These are phyloP conservation scores for Zaprionus obscuricornis DNA, from an alignment of 2,888 invertebrate genomes.

Conservation along the genomic window DNA sequence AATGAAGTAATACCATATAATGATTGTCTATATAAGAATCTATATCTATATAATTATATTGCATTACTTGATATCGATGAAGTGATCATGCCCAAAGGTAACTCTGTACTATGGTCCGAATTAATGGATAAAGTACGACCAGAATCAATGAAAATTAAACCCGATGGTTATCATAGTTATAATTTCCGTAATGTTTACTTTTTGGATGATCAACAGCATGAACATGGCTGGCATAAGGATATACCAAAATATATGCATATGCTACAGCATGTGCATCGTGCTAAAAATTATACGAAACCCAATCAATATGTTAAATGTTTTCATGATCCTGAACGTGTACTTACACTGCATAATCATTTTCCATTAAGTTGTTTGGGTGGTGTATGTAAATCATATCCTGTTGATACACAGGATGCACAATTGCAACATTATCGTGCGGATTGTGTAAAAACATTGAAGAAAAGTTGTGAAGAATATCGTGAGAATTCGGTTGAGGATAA, in stretches of 20 bases:
- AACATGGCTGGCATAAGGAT: constrained; percentile 90
- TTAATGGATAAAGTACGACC: constrained; percentile 89
- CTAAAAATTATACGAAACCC: constrained; percentile 95
- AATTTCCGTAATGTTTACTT: constrained; percentile 97
- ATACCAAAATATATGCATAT: constrained; percentile 95
- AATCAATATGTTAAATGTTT: constrained; percentile 97
- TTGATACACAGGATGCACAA: constrained; percentile 92
- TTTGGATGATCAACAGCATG: constrained; percentile 92
- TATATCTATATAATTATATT: constrained; percentile 94
- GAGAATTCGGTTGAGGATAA: constrained; percentile 92
- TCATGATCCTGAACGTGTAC: constrained; percentile 94
- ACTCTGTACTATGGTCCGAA: constrained; percentile 88
- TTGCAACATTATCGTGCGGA: constrained; percentile 97
- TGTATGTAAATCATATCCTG: constrained; percentile 92
- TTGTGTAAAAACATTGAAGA: constrained; percentile 94
- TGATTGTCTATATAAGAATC: constrained; percentile 96
- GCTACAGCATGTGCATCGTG: constrained; percentile 95
- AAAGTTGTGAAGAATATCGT: constrained; percentile 92
- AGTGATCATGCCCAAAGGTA: constrained; percentile 94
- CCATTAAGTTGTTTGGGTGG: constrained; percentile 94
- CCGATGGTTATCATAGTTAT: constrained; percentile 87
- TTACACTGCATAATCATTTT: constrained; percentile 96
- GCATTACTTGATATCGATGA: constrained; percentile 97
- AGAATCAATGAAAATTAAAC: constrained; percentile 87
- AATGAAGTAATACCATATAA: constrained; percentile 98